These are phyloP conservation scores for Cygnus buccinator DNA, from an alignment of 2,113 vertebrate species.

Conservation along the genomic window DNA sequence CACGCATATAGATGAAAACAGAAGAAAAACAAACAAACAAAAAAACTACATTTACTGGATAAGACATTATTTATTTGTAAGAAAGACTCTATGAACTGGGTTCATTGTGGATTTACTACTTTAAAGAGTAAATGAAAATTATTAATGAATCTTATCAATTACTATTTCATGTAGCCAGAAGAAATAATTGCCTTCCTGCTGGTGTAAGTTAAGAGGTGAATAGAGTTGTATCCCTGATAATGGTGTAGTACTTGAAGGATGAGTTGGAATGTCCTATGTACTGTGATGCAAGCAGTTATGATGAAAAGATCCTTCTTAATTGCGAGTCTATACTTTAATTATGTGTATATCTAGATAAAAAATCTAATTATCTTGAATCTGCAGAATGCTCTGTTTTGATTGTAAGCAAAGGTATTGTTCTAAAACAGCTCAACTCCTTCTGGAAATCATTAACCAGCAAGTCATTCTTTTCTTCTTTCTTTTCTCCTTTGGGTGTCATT, in stretches of 20 bases:
- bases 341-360: neutral
- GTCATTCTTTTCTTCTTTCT: neutral
- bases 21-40: neutral
- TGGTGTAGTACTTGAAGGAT: neutral
- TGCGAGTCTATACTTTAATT: neutral
- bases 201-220: neutral
- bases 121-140: neutral
- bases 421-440: neutral
- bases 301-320: neutral
- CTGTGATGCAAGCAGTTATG: neutral
- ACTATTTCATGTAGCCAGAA: neutral
- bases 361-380: neutral
- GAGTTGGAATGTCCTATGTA: neutral
- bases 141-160: neutral
- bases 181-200: accelerated
- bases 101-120: neutral
- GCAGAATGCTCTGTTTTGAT: neutral
- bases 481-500: neutral
- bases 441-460: neutral
- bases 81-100: neutral
- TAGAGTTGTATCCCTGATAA: neutral
- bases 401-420: neutral
- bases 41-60: neutral
- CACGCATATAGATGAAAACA: neutral
- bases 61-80: neutral